Base-by-base conservation (phyloP, 2,888 invertebrate species). In the Amaurobius ferox region DNA sequence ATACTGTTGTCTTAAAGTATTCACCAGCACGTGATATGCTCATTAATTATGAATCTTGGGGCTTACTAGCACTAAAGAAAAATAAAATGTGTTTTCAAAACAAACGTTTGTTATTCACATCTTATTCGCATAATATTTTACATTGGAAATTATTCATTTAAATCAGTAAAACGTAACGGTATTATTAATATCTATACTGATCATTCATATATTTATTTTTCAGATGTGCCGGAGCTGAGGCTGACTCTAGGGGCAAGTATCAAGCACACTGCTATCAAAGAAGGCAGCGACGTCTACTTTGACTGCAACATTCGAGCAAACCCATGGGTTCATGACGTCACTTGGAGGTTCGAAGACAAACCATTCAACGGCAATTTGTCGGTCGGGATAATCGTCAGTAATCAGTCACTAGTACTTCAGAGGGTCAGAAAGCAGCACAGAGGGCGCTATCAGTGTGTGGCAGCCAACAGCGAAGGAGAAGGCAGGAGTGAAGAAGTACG, bases 301-400 rank as follows among this genome's bases (percentile, higher is more conserved):
- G 96, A 96, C 93, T 97, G 96, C 92, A 96, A 96, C 93, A 96
- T 96, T 90, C 94, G 95, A 90, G 95, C 96, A 90, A 96, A 96
- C 93, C 96, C 96, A 39, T 94, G 94, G 87, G 95, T 95, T 1
- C 72, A 80, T 9, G 88, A 85, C 55, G 77, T 88, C 0, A 55
- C 79, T 9, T 88, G 88, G 88, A 32, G 67, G 39, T 92, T 92
- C 44, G 92, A 96, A 96, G 94, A 95, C 28, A 94, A 94, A 89
- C 93, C 94, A 39, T 93, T 97, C 66, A 93, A 94, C 89, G 96
- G 96, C 92, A 97, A 96, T 92, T 94, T 95, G 87, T 95, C 95
- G 0, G 95, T 95, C 88, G 96, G 97, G 28, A 94, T 97, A 89
- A 96, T 97, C 91, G 95, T 97, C 91, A 96, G 96, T 92, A 96